Evolutionary conservation across 2,797 vertebrate genomes (phyloP).

Genomic region (Choloepus didactylus): DNA sequence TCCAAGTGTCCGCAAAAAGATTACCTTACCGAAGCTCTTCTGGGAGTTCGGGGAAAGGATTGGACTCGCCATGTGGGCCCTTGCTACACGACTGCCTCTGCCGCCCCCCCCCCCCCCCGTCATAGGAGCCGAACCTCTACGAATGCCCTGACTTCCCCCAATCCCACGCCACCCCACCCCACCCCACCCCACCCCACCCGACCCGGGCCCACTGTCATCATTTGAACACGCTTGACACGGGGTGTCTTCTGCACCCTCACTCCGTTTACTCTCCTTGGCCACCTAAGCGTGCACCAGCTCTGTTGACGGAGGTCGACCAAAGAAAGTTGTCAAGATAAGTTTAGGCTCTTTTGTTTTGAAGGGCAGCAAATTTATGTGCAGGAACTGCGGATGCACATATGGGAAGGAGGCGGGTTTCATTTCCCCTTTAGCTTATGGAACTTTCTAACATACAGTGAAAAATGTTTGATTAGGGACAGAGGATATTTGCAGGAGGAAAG

Average conservation of each 20-base stretch:
- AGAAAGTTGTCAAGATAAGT: too few species aligned
- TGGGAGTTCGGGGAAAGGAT: too few species aligned
- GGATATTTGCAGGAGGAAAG: too few species aligned
- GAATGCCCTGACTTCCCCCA: neutral
- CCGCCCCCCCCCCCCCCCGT: accelerated
- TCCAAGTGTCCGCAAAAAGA: accelerated
- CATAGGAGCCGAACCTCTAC: too few species aligned
- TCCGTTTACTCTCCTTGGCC: too few species aligned
- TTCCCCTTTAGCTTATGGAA: neutral
- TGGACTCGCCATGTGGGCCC: too few species aligned
- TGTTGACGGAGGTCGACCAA: too few species aligned
- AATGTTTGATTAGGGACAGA: neutral
- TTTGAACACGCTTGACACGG: too few species aligned
- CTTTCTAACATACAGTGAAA: neutral
- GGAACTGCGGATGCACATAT: too few species aligned
- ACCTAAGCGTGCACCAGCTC: neutral
- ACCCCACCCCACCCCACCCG: too few species aligned
- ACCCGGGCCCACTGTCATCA: neutral
- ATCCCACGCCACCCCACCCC: neutral
- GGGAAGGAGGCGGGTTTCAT: neutral
- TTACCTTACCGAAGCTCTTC: neutral
- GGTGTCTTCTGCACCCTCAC: neutral
- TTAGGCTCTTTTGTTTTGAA: too few species aligned
- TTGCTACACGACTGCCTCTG: neutral
- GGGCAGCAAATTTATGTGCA: too few species aligned